Base-by-base conservation (phyloP, 2,797 vertebrate species). In the Micropoecilia bifurca region DNA sequence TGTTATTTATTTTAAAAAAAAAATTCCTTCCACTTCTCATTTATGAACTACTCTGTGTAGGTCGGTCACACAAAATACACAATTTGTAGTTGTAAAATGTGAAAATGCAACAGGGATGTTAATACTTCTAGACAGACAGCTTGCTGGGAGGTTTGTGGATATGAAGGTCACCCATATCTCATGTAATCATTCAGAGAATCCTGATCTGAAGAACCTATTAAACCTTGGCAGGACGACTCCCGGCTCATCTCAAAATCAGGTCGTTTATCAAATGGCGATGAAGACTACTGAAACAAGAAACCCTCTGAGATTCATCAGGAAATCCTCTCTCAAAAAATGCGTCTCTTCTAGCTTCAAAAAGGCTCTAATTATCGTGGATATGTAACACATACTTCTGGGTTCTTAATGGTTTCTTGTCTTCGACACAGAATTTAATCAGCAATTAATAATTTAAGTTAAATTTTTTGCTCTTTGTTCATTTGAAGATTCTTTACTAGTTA, bases 181-280 rank as follows among this genome's bases (percentile, higher is more conserved):
- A 86, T 77, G 82, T 80, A 90, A 90, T 78, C 41, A 45, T 28
- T 50, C 68, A 83, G 63, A 82, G 78, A 82, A 88, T 48, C 28
- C 16, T 33, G 12, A 6, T 68, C 20, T 68, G 33, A 68, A 5
- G 28, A 73, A 84, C 72, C 82, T 75, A 28, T 55, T 76, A 73
- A 81, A 81, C 74, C 73, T 81, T 2, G 83, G 80, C 59, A 48
- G 73, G 77, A 86, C 76, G 66, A 74, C 47, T 81, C 78, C 77
- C 36, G 69, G 77, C 80, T 77, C 78, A 85, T 86, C 75, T 50
- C 76, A 77, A 84, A 93, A 92, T 85, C 87, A 91, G 91, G 85
- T 82, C 71, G 74, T 82, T 87, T 75, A 81, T 89, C 63, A 87
- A 81, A 73, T 73, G 79, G 90, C 85, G 90, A 94, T 71, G 71